A percentile compares a stretch with the other conserved stretches of the same genome.
Conservation (phyloP, 2,797 vertebrate species). For the Pipistrellus pipistrellus region DNA sequence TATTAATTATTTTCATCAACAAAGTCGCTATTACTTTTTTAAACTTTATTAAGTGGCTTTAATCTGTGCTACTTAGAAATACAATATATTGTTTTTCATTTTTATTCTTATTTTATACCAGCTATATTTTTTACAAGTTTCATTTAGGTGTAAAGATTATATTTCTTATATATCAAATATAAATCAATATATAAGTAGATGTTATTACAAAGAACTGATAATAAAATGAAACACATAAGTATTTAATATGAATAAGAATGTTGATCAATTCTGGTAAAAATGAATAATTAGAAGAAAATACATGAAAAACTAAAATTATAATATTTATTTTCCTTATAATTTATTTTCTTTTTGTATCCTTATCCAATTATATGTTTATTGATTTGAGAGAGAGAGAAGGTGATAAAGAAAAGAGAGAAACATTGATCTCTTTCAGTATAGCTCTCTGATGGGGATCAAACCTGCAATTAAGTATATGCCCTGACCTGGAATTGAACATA, state of each 20-base stretch:
- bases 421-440: not conserved
- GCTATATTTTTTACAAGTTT: not conserved
- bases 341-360: not conserved
- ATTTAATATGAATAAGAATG: not conserved
- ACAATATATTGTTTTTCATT: not conserved
- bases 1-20: not conserved
- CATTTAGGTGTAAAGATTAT: not conserved
- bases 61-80: too few species aligned
- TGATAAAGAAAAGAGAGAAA: not conserved
- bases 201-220: not conserved
- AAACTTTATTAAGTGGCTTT: too few species aligned
- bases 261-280: not conserved
- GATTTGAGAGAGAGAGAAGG: not conserved
- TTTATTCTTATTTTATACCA: not conserved
- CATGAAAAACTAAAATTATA: not conserved
- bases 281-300: not conserved
- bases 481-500: not conserved
- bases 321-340: not conserved
- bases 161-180: not conserved
- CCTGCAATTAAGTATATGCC: not conserved
- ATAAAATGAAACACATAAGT: not conserved
- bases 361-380: not conserved
- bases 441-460: not conserved
- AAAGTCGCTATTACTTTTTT: not conserved
- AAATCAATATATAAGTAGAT: not conserved